Conservation (phyloP, 2,888 invertebrate species). For the Geophilus truncorum region DNA sequence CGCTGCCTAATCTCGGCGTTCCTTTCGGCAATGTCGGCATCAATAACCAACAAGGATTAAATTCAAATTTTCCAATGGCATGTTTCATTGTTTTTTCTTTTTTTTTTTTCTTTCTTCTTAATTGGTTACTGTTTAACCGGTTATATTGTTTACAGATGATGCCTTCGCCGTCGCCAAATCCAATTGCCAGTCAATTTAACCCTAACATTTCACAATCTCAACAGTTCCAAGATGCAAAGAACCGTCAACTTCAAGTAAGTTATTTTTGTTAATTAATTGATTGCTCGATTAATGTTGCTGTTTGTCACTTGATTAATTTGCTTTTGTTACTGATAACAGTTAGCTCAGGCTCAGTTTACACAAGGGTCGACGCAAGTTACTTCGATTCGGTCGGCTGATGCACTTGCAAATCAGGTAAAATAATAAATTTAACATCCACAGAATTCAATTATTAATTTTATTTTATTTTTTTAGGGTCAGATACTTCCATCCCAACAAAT, state of each 20-base stretch:
- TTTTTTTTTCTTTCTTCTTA: too few species aligned
- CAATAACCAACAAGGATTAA: background rate
- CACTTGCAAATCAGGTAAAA: background rate
- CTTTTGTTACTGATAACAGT: background rate
- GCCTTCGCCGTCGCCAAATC: background rate
- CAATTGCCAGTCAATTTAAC: slow-evolving; percentile 9
- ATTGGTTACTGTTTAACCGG: background rate
- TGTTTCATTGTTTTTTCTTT: background rate
- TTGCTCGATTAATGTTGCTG: background rate
- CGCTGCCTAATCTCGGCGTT: slow-evolving; percentile 10
- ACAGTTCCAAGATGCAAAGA: slow-evolving; percentile 29
- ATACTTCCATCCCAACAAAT: slow-evolving; percentile 37
- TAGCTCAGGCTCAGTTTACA: background rate
- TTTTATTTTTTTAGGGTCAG: background rate
- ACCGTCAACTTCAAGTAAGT: slow-evolving; percentile 30
- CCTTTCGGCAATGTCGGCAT: background rate
- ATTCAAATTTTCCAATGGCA: slow-evolving; percentile 20
- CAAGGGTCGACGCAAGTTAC: background rate
- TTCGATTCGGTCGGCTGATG: background rate
- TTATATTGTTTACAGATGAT: slow-evolving; percentile 5
- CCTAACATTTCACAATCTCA: slow-evolving; percentile 25
- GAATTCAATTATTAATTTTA: too few species aligned
- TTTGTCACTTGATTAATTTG: background rate
- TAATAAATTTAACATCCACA: too few species aligned
- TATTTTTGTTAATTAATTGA: too few species aligned